Percentiles rank a stretch among this genome's conserved stretches.
phyloP scores from a whole-genome alignment of 2,888 invertebrate species.

The Cactoblastis cactorum region DNA sequence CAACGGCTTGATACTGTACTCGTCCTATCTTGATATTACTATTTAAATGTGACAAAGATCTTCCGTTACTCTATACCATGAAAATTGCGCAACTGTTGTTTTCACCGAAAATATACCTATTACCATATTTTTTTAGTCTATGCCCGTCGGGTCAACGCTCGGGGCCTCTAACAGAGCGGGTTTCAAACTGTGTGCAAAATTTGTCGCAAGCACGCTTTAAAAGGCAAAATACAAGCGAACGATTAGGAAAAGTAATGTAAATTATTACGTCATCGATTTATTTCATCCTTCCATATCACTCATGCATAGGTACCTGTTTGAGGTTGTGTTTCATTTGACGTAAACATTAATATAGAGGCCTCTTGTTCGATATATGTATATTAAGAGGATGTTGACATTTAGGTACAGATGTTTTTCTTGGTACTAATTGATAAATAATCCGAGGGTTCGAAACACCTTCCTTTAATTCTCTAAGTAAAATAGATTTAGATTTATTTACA shows the following conservation, averaged over 20 bases:
- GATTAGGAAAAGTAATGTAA: slow-evolving; percentile 6
- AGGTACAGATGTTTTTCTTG: too few relatives aligned
- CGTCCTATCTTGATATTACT: too few relatives aligned
- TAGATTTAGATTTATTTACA: too few relatives aligned
- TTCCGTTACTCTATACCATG: background rate
- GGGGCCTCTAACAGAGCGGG: slow-evolving; percentile 6
- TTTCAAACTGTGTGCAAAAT: slow-evolving; percentile 6
- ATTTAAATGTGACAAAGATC: background rate
- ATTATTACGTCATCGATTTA: background rate
- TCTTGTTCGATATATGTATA: background rate
- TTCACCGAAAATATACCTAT: background rate
- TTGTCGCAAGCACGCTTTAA: slow-evolving; percentile 5
- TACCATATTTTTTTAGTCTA: slow-evolving; percentile 9
- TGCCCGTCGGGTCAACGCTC: slow-evolving; percentile 1
- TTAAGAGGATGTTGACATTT: background rate
- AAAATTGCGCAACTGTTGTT: background rate
- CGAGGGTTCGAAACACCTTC: too few relatives aligned
- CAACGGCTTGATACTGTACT: too few relatives aligned
- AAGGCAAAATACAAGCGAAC: background rate
- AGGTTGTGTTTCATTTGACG: background rate
- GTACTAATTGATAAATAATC: too few relatives aligned
- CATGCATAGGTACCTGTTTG: background rate
- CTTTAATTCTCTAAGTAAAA: too few relatives aligned
- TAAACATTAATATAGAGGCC: background rate
- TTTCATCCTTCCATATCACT: background rate